Percentiles rank a stretch among this genome's conserved stretches.
Evolutionary conservation across 1,140 invertebrate species (phyloP).

Genomic region (Dendroctonus ponderosae): DNA sequence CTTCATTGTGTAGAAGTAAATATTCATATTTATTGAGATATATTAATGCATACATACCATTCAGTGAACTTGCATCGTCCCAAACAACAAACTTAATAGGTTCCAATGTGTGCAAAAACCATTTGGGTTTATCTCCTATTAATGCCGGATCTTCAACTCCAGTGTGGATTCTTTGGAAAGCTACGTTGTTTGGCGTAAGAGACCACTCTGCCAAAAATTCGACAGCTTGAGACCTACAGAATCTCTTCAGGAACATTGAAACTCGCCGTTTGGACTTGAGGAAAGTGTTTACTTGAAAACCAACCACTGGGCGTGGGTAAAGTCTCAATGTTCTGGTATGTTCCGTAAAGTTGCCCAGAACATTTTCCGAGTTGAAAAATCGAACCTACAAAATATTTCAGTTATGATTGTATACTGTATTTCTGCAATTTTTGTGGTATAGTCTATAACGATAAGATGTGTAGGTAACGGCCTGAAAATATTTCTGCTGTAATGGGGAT

Average conservation of each 20-base stretch:
- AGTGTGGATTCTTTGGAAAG: slow-evolving; percentile 94
- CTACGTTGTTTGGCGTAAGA: slow-evolving; percentile 93
- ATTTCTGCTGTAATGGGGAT: too few species aligned
- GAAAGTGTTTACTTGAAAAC: slow-evolving; percentile 98
- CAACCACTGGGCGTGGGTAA: slow-evolving; percentile 97
- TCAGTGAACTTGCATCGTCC: slow-evolving; percentile 81
- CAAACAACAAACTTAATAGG: slow-evolving; percentile 90
- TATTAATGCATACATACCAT: slow-evolving; percentile 54
- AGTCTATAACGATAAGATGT: too few species aligned
- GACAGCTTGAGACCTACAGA: slow-evolving; percentile 93
- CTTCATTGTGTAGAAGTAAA: slow-evolving; percentile 49
- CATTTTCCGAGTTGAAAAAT: slow-evolving; percentile 97
- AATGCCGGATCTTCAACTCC: slow-evolving; percentile 91
- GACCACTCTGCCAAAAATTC: slow-evolving; percentile 99
- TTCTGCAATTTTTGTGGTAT: too few species aligned
- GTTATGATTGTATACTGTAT: too few species aligned
- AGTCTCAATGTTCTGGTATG: slow-evolving; percentile 94
- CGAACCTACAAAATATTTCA: slow-evolving; percentile 64
- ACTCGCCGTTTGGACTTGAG: slow-evolving; percentile 86
- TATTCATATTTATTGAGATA: background rate
- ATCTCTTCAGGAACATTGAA: slow-evolving; percentile 84
- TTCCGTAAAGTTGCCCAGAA: slow-evolving; percentile 95
- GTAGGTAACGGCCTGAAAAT: too few species aligned
- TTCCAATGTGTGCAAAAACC: slow-evolving; percentile 86
- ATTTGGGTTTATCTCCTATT: slow-evolving; percentile 96